Evolutionary conservation across 2,113 vertebrate species (phyloP), one percentile per base, ranked within the genome.

Genomic region (Sterna hirundo): DNA sequence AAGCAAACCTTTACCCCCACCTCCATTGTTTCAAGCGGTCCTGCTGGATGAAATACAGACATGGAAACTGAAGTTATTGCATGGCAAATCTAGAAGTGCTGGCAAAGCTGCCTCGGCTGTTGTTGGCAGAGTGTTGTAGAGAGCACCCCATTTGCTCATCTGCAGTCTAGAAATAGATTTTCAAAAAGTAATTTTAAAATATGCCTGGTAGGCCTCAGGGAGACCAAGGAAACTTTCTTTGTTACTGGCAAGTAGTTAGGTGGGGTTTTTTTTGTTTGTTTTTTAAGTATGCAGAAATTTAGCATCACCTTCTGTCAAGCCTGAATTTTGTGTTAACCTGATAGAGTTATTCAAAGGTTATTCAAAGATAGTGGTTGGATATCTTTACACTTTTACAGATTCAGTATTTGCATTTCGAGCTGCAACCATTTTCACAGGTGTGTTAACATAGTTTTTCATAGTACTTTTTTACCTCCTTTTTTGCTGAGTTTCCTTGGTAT

Each of bases 401-500:
- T 38, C 10, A 15, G 3, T 32, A 5, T 4, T 38, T 64, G 44
- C 38, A 5, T 76, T 91, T 75, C 10, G 44, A 55, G 54, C 44
- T 69, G 65, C 52, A 34, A 2, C 2, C 3, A 0, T 29, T 46
- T 65, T 36, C 30, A 3, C 1, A 6, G 22, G 11, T 1, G 49
- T 88, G 62, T 20, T 17, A 2, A 5, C 9, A 2, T 2, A 11
- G 29, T 15, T 64, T 84, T 47, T 25, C 7, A 0, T 0, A 6
- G n/a, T 18, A 0, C 15, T 47, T 74, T 38, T 36, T 47, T 75
- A 26, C 11, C 15, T 13, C 26, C 8, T 47, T 26, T 46, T 32
- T n/a, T 44, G 1, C 15, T 0, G 0, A 22, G 30, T 36, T 38
- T 36, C 15, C 26, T 47, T 8, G 46, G 4, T 4, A 1, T 2